phyloP scores from a whole-genome alignment of 2,797 vertebrate species.

The Triplophysa bombifrons region DNA sequence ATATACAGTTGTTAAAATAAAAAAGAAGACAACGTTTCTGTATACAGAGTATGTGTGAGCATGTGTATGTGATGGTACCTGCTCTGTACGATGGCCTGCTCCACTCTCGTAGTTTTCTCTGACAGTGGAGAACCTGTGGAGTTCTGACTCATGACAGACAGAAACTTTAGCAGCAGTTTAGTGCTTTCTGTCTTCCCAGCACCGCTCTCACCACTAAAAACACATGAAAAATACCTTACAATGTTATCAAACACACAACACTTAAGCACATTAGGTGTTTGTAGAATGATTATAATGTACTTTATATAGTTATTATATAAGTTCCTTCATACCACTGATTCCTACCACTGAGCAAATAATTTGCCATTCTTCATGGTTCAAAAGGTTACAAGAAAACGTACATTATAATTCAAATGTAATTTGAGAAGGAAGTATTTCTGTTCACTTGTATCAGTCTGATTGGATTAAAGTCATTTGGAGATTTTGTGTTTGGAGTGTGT shows the following conservation, averaged over 20 bases:
- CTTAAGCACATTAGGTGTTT: background rate
- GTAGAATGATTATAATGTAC: no score
- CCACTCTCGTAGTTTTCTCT: conserved; percentile 84
- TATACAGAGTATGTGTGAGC: conserved; percentile 3
- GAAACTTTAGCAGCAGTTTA: conserved; percentile 89
- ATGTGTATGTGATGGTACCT: conserved; percentile 71
- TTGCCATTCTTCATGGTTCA: no score
- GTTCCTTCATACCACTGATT: no score
- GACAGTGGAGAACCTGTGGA: conserved; percentile 73
- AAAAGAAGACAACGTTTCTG: background rate
- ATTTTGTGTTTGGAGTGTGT: no score
- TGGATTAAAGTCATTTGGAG: background rate
- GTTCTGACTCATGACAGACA: conserved; percentile 90
- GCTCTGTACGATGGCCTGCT: conserved; percentile 91
- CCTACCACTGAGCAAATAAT: no score
- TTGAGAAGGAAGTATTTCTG: background rate
- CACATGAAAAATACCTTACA: background rate
- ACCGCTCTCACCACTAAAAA: conserved; percentile 86
- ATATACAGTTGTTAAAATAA: background rate
- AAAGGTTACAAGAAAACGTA: conserved; percentile 16
- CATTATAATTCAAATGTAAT: conserved; percentile 9
- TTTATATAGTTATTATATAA: no score
- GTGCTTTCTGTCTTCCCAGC: conserved; percentile 95
- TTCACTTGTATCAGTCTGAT: background rate
- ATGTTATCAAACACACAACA: background rate